A percentile compares a stretch with the other conserved stretches of the same genome.
phyloP scores from a whole-genome alignment of 2,113 vertebrate genomes.

The Sinocyclocheilus grahami region DNA sequence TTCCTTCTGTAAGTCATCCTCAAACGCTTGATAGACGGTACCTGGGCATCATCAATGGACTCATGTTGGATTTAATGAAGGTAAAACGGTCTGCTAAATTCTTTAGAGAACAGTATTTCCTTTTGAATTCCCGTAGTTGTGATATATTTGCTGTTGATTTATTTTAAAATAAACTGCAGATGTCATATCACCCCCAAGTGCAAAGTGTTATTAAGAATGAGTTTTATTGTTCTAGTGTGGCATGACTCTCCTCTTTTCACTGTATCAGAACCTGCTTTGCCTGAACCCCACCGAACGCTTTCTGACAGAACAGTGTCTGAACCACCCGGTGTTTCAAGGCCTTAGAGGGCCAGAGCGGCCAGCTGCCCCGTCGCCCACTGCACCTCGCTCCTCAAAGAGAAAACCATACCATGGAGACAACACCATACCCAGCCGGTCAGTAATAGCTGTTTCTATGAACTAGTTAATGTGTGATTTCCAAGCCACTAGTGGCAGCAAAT shows the following conservation, averaged over 20 bases:
- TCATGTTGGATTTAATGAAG: slow-evolving; percentile 98
- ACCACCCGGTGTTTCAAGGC: slow-evolving; percentile 96
- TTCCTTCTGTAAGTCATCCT: slow-evolving; percentile 97
- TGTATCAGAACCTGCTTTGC: slow-evolving; percentile 89
- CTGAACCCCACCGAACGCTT: slow-evolving; percentile 94
- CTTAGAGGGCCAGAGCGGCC: slow-evolving; percentile 91
- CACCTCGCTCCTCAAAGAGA: slow-evolving; percentile 92
- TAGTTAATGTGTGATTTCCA: not conserved
- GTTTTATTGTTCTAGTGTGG: not conserved
- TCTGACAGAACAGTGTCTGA: slow-evolving; percentile 95
- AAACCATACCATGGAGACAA: slow-evolving; percentile 95
- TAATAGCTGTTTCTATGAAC: not conserved
- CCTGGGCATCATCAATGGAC: slow-evolving; percentile 90
- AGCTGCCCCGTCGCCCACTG: slow-evolving; percentile 83
- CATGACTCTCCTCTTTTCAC: slow-evolving; percentile 40
- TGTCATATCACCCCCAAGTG: not conserved
- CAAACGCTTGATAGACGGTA: slow-evolving; percentile 96
- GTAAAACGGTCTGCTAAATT: slow-evolving; percentile 69
- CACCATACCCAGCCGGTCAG: slow-evolving; percentile 91
- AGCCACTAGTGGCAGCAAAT: no score
- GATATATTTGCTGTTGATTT: slow-evolving; percentile 8
- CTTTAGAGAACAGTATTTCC: not conserved
- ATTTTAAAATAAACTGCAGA: slow-evolving; percentile 22
- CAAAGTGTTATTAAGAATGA: not conserved
- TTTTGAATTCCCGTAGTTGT: not conserved